Conservation (phyloP, 2,888 invertebrate genomes). For the Buathra laborator region DNA sequence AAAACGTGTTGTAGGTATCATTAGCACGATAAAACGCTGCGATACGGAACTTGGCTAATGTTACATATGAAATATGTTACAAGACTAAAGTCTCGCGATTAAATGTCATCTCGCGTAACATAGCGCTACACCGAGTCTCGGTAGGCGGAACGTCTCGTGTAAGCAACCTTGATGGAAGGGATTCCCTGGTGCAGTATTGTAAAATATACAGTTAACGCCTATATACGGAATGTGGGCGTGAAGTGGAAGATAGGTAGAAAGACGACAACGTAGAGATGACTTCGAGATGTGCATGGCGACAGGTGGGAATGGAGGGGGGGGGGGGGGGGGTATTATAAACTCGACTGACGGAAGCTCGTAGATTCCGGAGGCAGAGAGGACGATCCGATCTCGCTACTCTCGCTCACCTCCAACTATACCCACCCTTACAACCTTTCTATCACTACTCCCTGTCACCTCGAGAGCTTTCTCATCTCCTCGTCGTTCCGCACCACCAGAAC, state of each 20-base stretch:
- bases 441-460: slow-evolving; percentile 55
- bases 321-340: slow-evolving; percentile 65
- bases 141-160: slow-evolving; percentile 31
- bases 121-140: background rate
- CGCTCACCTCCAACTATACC: background rate
- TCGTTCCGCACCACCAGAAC: slow-evolving; percentile 72
- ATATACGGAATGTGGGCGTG: slow-evolving; percentile 3
- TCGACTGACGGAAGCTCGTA: slow-evolving; percentile 54
- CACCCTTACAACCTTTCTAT: background rate
- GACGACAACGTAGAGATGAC: slow-evolving; percentile 52
- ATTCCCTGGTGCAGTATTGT: slow-evolving; percentile 27
- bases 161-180: slow-evolving; percentile 32
- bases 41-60: background rate
- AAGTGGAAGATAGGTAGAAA: slow-evolving; percentile 15
- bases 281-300: slow-evolving; percentile 54
- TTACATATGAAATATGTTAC: background rate
- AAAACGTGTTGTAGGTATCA: background rate
- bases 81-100: slow-evolving; percentile 8
- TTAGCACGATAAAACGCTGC: background rate
- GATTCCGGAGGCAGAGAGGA: slow-evolving; percentile 42
- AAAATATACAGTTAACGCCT: slow-evolving; percentile 47
- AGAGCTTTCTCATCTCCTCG: slow-evolving; percentile 72
- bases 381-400: slow-evolving; percentile 30
- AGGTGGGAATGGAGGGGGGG: slow-evolving; percentile 59
- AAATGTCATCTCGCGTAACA: slow-evolving; percentile 13